Conservation (phyloP, 2,797 vertebrate genomes). For the Rhabdophis nuchalis region DNA sequence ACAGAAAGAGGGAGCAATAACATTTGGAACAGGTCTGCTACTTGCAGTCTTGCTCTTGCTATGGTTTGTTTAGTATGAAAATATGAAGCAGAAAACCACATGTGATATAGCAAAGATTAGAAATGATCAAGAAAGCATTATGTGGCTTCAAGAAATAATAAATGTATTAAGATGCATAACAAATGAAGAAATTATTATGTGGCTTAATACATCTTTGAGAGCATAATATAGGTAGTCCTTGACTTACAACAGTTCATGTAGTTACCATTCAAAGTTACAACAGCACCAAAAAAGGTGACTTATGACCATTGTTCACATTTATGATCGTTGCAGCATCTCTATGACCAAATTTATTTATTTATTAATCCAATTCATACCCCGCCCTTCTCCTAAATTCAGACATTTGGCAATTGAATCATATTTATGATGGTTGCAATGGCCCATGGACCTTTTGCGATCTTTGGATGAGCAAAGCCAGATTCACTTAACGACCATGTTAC, state of each 20-base stretch:
- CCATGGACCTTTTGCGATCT: background rate
- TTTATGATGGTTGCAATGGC: background rate
- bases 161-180: too few relatives aligned
- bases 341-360: too few relatives aligned
- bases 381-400: too few relatives aligned
- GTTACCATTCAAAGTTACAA: background rate
- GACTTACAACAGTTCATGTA: background rate
- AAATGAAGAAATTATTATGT: background rate
- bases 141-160: background rate
- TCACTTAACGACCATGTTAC: background rate
- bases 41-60: background rate
- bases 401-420: background rate
- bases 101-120: background rate
- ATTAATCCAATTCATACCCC: too few relatives aligned
- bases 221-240: background rate
- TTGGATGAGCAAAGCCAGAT: background rate
- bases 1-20: background rate
- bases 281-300: background rate
- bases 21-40: background rate
- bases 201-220: background rate
- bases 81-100: background rate
- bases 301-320: background rate
- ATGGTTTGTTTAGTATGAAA: background rate
- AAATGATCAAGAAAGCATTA: background rate
- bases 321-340: background rate